Evolutionary conservation across 2,797 vertebrate genomes (phyloP).

Genomic region (Calcarius lapponicus): DNA sequence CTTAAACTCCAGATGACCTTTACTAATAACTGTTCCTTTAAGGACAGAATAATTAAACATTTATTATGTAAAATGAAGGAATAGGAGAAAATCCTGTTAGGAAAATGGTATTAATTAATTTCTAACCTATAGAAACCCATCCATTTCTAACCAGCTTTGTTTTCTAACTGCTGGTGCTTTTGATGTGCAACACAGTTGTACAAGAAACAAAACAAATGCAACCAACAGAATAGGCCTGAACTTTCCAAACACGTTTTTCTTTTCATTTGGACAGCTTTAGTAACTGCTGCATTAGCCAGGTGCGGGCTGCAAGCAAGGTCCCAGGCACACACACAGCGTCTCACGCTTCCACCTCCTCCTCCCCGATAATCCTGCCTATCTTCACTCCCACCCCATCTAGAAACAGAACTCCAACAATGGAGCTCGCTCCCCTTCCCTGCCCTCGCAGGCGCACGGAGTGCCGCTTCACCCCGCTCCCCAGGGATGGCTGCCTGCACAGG

Average conservation of each 20-base stretch:
- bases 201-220: background rate
- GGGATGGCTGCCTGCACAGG: background rate
- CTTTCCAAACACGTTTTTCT: background rate
- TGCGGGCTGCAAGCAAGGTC: background rate
- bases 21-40: background rate
- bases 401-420: background rate
- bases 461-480: background rate
- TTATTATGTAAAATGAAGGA: background rate
- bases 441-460: fast-evolving
- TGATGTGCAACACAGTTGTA: background rate
- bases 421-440: background rate
- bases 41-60: background rate
- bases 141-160: background rate
- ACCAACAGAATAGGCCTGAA: fast-evolving
- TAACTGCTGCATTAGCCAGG: background rate
- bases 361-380: background rate
- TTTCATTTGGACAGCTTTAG: background rate
- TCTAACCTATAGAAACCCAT: background rate
- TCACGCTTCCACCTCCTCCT: background rate
- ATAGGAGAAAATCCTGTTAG: background rate
- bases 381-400: background rate
- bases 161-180: background rate
- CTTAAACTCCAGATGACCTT: background rate
- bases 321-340: background rate
- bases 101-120: background rate